These are phyloP conservation scores for Neelides folsomi DNA, from an alignment of 2,888 invertebrate genomes.

Conservation along the genomic window DNA sequence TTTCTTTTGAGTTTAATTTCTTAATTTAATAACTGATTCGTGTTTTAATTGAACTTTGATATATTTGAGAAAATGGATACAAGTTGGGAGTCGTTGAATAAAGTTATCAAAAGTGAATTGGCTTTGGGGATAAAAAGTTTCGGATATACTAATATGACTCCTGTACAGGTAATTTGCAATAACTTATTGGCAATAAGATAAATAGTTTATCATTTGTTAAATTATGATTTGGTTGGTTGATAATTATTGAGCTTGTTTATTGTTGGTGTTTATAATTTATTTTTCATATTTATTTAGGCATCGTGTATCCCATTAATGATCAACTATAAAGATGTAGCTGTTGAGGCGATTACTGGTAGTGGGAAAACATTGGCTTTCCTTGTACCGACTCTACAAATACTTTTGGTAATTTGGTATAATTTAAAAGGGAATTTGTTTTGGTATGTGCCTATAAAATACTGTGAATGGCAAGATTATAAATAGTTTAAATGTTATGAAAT, in stretches of 20 bases:
- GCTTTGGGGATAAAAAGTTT: slow-evolving; percentile 42
- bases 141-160: slow-evolving; percentile 47
- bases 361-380: slow-evolving; percentile 95
- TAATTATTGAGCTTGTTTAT: not conserved
- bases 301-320: slow-evolving; percentile 79
- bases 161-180: slow-evolving; percentile 49
- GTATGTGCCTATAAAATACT: not conserved
- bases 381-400: slow-evolving; percentile 76
- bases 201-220: not conserved
- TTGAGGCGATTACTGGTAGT: slow-evolving; percentile 96
- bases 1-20: no score
- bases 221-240: not conserved
- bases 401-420: slow-evolving; percentile 46
- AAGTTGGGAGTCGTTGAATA: slow-evolving; percentile 44
- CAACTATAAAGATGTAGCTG: slow-evolving; percentile 88
- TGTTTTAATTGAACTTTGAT: no score
- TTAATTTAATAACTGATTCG: no score
- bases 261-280: not conserved
- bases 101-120: slow-evolving; percentile 40
- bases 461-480: not conserved
- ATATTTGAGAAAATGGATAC: slow-evolving; percentile 21
- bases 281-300: slow-evolving; percentile 43
- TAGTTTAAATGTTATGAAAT: not conserved
- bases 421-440: not conserved
- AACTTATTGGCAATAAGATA: no score